Evolutionary conservation across 2,113 vertebrate genomes (phyloP), one percentile per base, ranked within the genome.

Genomic region (Epinephelus moara): DNA sequence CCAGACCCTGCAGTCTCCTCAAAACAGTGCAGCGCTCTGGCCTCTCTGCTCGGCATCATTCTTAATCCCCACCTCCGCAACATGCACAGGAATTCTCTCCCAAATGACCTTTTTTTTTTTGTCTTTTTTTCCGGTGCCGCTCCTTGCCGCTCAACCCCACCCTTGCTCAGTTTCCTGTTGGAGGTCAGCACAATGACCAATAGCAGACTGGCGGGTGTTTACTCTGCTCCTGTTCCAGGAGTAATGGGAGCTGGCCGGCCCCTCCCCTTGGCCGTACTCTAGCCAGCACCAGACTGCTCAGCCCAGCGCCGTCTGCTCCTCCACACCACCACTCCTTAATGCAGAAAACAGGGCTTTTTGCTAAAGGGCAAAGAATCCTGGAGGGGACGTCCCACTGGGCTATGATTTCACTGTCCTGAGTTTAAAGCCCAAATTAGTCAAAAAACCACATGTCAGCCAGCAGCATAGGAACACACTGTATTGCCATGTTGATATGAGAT

Each of bases 131-230:
- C 92, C 84, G 86, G 81, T 86, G 91, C 87, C 56, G 85, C 89
- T 94, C 88, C 90, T 93, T 86, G 84, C 85, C 76, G 71, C 91
- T 91, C 62, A 19, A 88, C 91, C 86, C 93, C 94, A 93, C 94
- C 95, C 93, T 85, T 85, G 73, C 85, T 86, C 82, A 59, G 88
- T 92, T 95, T 95, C 93, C 95, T 94, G 92, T 94, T 71, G 87
- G 69, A 93, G 94, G 88, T 93, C 91, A 91, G 85, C 85, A 87
- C 90, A 88, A 86, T 94, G 93, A 88, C 94, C 94, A 94, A 92
- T 91, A 50, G 87, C 68, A 75, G 88, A 42, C 81, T 19, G 74
- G 71, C 79, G 85, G 87, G 90, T 92, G 92, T 92, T 94, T 93
- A 85, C 86, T 91, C 89, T 89, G 84, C 90, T 91, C 82, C 87